Evolutionary conservation across 2,797 vertebrate genomes (phyloP), one percentile per base, ranked within the genome.

Genomic region (Thunnus albacares): DNA sequence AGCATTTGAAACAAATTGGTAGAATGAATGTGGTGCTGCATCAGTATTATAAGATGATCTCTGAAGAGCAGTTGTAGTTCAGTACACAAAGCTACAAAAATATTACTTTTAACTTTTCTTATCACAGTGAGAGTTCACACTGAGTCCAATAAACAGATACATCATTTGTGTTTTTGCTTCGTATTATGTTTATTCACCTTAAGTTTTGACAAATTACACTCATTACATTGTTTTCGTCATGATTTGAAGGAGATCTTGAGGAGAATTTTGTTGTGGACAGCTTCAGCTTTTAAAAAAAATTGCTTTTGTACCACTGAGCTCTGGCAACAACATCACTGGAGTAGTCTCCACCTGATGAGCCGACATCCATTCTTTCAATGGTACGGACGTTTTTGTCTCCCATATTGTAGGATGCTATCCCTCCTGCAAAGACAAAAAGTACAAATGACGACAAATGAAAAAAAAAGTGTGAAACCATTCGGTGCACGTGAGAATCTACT

Each of bases 321-420:
- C 90, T 90, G 78, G 80, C 80, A 59, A 81, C 63, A 5, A 92
- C 88, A 7, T 94, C 89, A 41, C 76, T 93, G 79, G 88, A 55
- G 28, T 91, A 89, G 62, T 94, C 85, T 52, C 11, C 0, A 0
- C 88, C 83, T 15, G 82, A 79, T n/a, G 90, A 87, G 0, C 2
- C 0, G 0, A 0, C 10, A 49, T 93, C 92, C 49, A 92, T 82
- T 0, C 7, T 0, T 0, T 43, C 5, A 71, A 75, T 6, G 5
- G 68, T 63, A 2, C 18, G 4, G n/a, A 93, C 75, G 0, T 35
- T 84, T 26, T 11, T 1, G 9, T 62, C 71, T 1, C 91, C 91
- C 55, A 35, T 52, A 3, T 90, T 92, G 84, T 93, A 93, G 62
- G 91, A 91, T 5, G 89, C 89, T n/a, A 73, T 90, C 3, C 47